Conservation (phyloP, 2,113 vertebrate species). For the Catharus bicknelli region DNA sequence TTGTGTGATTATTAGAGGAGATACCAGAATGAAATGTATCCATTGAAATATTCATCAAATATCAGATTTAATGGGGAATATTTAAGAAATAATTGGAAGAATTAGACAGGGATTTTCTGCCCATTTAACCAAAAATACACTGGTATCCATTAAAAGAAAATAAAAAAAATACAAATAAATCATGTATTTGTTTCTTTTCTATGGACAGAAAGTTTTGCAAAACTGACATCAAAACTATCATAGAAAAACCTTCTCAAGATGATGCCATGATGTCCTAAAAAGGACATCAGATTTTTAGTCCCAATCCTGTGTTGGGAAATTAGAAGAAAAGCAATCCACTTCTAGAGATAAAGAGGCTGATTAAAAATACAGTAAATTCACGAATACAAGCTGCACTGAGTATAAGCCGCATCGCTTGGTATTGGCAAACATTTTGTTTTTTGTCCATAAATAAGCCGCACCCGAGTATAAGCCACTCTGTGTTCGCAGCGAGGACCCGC, state of each 20-base stretch:
- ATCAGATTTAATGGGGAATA: background rate
- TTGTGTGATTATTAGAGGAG: background rate
- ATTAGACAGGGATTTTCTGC: background rate
- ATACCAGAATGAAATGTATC: background rate
- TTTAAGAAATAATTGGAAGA: background rate
- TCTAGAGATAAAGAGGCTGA: background rate
- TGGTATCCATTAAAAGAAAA: background rate
- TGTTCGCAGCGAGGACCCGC: too few species aligned
- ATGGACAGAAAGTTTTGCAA: background rate
- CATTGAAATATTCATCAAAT: background rate
- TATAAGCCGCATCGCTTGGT: too few species aligned
- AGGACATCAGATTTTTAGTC: background rate
- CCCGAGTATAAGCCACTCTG: too few species aligned
- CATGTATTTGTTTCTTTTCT: background rate
- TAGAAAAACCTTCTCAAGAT: background rate
- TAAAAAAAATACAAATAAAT: background rate
- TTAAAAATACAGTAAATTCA: background rate
- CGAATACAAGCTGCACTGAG: too few species aligned
- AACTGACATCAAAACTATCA: background rate
- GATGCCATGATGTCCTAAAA: background rate
- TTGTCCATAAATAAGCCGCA: too few species aligned
- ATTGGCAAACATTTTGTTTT: too few species aligned
- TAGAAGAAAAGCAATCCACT: background rate
- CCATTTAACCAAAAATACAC: background rate
- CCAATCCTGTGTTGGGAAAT: background rate